A percentile compares a stretch with the other conserved stretches of the same genome.
Conservation (phyloP, 1,140 invertebrate genomes). For the Scaptomyza hsui region DNA sequence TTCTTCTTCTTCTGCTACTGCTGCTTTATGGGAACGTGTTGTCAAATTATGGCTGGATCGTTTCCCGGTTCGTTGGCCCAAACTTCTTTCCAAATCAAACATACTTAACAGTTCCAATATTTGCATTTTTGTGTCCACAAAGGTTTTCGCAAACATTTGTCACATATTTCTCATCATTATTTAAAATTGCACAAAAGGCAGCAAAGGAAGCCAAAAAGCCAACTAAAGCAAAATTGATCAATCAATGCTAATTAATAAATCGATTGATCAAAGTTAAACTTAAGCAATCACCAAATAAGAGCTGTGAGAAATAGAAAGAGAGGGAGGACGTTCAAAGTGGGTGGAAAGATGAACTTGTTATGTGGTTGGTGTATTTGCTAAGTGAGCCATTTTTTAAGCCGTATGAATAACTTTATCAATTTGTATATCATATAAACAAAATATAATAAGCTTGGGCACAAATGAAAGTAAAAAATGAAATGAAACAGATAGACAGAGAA, state of each 20-base stretch:
- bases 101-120: neutral
- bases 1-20: neutral
- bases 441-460: neutral
- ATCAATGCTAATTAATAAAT: slow-evolving; percentile 71
- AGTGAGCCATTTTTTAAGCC: too few species aligned
- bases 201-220: slow-evolving; percentile 21
- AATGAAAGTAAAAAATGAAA: neutral
- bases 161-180: slow-evolving; percentile 7
- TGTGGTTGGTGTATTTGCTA: slow-evolving; percentile 1
- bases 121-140: neutral
- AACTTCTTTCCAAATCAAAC: neutral
- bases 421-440: too few species aligned
- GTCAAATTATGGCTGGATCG: slow-evolving; percentile 9
- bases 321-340: too few species aligned
- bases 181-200: neutral
- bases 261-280: slow-evolving; percentile 57
- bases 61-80: slow-evolving; percentile 57
- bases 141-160: slow-evolving; percentile 23
- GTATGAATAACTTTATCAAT: too few species aligned
- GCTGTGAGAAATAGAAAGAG: slow-evolving; percentile 15
- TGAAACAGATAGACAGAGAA: neutral
- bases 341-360: too few species aligned
- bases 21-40: neutral
- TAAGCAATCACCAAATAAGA: slow-evolving; percentile 17
- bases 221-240: slow-evolving; percentile 40